Evolutionary conservation across 2,113 vertebrate genomes (phyloP).

Genomic region (Plectropomus leopardus): DNA sequence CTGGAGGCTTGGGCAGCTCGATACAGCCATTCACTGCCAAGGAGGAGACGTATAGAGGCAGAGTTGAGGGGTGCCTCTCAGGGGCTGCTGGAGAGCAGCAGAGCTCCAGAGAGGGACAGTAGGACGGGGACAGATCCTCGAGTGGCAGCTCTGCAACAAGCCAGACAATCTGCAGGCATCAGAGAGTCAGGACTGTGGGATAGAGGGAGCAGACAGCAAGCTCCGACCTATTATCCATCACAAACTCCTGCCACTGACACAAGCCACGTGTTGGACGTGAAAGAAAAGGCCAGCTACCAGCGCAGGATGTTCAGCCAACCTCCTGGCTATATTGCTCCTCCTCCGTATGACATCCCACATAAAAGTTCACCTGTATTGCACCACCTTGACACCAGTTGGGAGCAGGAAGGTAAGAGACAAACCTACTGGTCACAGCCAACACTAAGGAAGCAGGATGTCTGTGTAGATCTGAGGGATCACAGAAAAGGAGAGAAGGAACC

Average conservation of each 20-base stretch:
- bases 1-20: constrained; percentile 80
- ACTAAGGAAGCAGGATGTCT: constrained; percentile 44
- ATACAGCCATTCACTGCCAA: constrained; percentile 81
- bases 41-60: constrained; percentile 74
- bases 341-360: constrained; percentile 87
- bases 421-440: constrained; percentile 45
- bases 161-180: constrained; percentile 40
- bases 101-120: constrained; percentile 45
- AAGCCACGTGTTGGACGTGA: constrained; percentile 43
- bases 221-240: constrained; percentile 13
- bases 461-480: constrained; percentile 24
- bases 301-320: constrained; percentile 80
- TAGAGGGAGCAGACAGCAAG: constrained; percentile 47
- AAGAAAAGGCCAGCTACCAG: constrained; percentile 62
- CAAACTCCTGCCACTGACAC: constrained; percentile 38
- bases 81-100: constrained; percentile 54
- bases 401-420: constrained; percentile 58
- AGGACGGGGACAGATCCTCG: constrained; percentile 49
- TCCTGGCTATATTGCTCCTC: constrained; percentile 90
- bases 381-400: constrained; percentile 35
- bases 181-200: constrained; percentile 61
- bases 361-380: constrained; percentile 58
- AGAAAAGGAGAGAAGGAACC: constrained; percentile 29
- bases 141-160: constrained; percentile 41
- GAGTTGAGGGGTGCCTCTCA: constrained; percentile 62